Evolutionary conservation across 2,797 vertebrate genomes (phyloP), one percentile per base, ranked within the genome.

Genomic region (Cyprinodon diabolis): DNA sequence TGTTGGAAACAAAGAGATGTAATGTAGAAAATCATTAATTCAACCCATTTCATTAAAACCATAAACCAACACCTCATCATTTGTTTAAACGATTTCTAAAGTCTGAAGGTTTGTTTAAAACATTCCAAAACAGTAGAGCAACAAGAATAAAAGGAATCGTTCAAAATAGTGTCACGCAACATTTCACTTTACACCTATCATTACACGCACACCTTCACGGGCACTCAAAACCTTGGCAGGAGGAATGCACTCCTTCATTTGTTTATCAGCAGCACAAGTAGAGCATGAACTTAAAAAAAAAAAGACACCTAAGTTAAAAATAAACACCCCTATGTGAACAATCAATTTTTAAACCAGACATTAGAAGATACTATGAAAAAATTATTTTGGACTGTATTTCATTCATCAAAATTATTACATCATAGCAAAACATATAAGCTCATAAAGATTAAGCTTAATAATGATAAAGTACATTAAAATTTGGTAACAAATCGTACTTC

Each of bases 231-330:
- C 77, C 74, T 78, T 81, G 79, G 80, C 74, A 74, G 69, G 72
- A 77, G 69, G 80, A 78, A 81, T 81, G 83, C 79, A 72, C 72
- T 43, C 79, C 70, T 84, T 76, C 86, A 77, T 83, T 90, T 88
- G 76, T 83, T 90, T 89, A 86, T 92, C 88, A 76, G 76, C 71
- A 60, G 69, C 78, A 80, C 79, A 84, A 84, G 84, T 74, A 80
- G 48, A 54, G 63, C 77, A 52, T 48, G 84, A 66, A 70, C 79
- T 76, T 40, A 82, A 65, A 48, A 78, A 65, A 48, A 78, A 30
- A 30, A 75, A 52, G 82, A 74, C 72, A 71, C 70, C 67, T 37
- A 55, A 47, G 23, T 49, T 54, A 25, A 68, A 66, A 69, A 72
- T 73, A 81, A 83, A 83, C 78, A 78, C 30, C 48, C 19, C 35